Percentiles rank a stretch among this genome's conserved stretches.
Evolutionary conservation across 2,888 invertebrate genomes (phyloP).

Genomic region (Lasius platythorax): DNA sequence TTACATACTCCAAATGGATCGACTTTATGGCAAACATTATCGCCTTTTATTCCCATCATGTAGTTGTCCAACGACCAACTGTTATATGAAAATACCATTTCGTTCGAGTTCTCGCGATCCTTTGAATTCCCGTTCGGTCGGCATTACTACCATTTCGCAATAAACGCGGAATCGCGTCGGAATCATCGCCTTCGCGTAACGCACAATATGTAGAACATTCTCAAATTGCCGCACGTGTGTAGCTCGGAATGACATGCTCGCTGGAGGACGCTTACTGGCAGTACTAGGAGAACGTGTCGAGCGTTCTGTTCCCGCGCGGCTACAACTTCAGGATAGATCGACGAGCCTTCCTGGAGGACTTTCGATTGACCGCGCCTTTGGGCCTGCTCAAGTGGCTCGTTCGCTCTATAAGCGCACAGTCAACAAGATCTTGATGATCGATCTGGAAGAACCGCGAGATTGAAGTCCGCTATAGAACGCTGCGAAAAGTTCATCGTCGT

Average conservation of each 20-base stretch:
- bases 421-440: slow-evolving; percentile 47
- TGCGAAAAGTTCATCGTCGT: slow-evolving; percentile 89
- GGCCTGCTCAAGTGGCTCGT: slow-evolving; percentile 90
- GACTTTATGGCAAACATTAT: not conserved
- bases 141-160: not conserved
- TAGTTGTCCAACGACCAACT: not conserved
- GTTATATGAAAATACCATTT: not conserved
- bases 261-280: slow-evolving; percentile 89
- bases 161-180: slow-evolving; percentile 8
- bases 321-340: slow-evolving; percentile 88
- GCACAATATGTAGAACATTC: slow-evolving; percentile 19
- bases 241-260: slow-evolving; percentile 82
- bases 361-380: slow-evolving; percentile 92
- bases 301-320: slow-evolving; percentile 91
- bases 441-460: slow-evolving; percentile 52
- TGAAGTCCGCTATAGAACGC: slow-evolving; percentile 90
- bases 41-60: not conserved
- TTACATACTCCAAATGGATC: not conserved
- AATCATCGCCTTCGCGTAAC: not conserved
- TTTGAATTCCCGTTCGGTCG: not conserved
- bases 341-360: slow-evolving; percentile 91
- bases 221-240: slow-evolving; percentile 15
- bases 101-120: not conserved
- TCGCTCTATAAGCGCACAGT: slow-evolving; percentile 70
- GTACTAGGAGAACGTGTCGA: slow-evolving; percentile 87